Percentiles rank a stretch among this genome's conserved stretches.
phyloP scores from a whole-genome alignment of 2,797 vertebrate genomes.

The Propithecus deckenii region DNA sequence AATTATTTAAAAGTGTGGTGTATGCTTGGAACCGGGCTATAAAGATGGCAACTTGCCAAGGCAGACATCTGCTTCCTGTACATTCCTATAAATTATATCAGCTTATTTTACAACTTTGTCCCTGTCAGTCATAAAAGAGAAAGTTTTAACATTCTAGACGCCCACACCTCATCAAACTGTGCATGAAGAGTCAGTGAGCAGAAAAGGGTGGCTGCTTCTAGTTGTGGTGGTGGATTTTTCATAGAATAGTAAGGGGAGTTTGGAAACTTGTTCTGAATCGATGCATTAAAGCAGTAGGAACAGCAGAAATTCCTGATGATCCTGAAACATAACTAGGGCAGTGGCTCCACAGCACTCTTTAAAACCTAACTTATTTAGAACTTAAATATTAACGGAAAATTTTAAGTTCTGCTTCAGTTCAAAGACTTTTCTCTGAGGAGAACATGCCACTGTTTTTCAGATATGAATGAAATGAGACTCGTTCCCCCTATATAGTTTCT shows the following conservation, averaged over 20 bases:
- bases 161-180: background rate
- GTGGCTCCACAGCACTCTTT: background rate
- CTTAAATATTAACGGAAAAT: background rate
- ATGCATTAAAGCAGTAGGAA: background rate
- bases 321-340: background rate
- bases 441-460: background rate
- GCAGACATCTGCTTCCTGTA: conserved; percentile 77
- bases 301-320: background rate
- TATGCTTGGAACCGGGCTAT: conserved; percentile 60
- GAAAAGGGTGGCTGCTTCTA: background rate
- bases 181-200: background rate
- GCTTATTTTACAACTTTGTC: conserved; percentile 73
- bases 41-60: conserved; percentile 74
- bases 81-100: conserved; percentile 70
- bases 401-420: conserved; percentile 26
- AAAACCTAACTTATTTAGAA: conserved; percentile 38
- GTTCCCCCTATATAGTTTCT: background rate
- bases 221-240: background rate
- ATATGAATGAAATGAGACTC: conserved; percentile 17
- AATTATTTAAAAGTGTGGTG: conserved; percentile 76
- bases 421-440: conserved; percentile 30
- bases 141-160: background rate
- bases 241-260: background rate
- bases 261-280: background rate
- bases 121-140: conserved; percentile 7